A percentile compares a stretch with the other conserved stretches of the same genome.
phyloP scores from a whole-genome alignment of 1,140 invertebrate genomes.

The Drosophila ambigua region DNA sequence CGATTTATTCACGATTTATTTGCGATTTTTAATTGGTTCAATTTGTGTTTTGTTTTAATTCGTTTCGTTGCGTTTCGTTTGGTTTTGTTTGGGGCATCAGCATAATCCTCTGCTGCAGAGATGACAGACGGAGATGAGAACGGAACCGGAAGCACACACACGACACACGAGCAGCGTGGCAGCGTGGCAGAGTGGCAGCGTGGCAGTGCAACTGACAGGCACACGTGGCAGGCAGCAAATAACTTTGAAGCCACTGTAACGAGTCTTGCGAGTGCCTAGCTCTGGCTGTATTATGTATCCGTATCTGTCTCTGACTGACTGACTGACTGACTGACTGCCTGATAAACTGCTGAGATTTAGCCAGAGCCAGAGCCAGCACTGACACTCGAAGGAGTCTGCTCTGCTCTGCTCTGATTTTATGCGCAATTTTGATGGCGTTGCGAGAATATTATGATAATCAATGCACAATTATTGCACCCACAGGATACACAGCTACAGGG shows the following conservation, averaged over 20 bases:
- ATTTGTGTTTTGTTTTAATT: neutral
- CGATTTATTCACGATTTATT: too few species aligned
- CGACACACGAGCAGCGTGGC: too few species aligned
- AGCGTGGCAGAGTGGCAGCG: too few species aligned
- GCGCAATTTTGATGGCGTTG: slow-evolving; percentile 61
- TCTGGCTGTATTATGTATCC: neutral
- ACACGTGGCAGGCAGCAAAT: too few species aligned
- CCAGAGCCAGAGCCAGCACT: neutral
- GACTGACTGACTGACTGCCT: slow-evolving; percentile 23
- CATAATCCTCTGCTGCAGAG: too few species aligned
- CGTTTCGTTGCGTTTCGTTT: too few species aligned
- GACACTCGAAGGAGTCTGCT: slow-evolving; percentile 4
- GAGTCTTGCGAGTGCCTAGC: too few species aligned
- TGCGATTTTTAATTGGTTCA: neutral
- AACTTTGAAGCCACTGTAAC: too few species aligned
- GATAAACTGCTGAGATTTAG: neutral
- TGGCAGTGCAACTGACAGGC: neutral
- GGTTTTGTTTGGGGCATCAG: too few species aligned
- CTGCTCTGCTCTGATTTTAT: slow-evolving; percentile 29
- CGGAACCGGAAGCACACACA: too few species aligned
- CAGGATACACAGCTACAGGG: slow-evolving; percentile 17
- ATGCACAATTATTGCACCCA: slow-evolving; percentile 69
- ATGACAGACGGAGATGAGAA: too few species aligned
- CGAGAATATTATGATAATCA: slow-evolving; percentile 64
- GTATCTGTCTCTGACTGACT: slow-evolving; percentile 14